Evolutionary conservation across 2,113 vertebrate species (phyloP).

Genomic region (Benitochromis conjunctus): DNA sequence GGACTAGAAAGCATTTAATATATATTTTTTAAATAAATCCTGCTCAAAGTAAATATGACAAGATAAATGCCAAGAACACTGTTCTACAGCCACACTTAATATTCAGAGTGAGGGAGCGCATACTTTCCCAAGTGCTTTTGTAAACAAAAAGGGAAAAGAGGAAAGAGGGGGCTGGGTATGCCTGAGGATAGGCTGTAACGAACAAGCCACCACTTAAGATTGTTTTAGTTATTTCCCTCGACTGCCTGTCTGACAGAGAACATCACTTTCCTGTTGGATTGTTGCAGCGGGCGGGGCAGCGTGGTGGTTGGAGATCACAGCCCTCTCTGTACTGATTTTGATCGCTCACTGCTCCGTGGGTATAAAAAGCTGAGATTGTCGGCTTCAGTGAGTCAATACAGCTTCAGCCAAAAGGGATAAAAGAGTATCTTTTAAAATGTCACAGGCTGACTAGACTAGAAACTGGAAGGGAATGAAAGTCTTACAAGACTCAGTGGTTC

Average conservation of each 20-base stretch:
- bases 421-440: slow-evolving; percentile 33
- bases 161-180: slow-evolving; percentile 34
- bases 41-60: background rate
- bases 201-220: slow-evolving; percentile 58
- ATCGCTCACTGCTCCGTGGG: slow-evolving; percentile 23
- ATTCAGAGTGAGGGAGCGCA: slow-evolving; percentile 33
- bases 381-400: slow-evolving; percentile 21
- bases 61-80: background rate
- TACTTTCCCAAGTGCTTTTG: slow-evolving; percentile 49
- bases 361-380: slow-evolving; percentile 41
- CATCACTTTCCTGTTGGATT: slow-evolving; percentile 62
- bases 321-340: slow-evolving; percentile 42
- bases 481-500: background rate
- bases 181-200: slow-evolving; percentile 43
- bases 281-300: slow-evolving; percentile 20
- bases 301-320: slow-evolving; percentile 17
- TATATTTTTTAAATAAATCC: background rate
- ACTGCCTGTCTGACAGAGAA: slow-evolving; percentile 51
- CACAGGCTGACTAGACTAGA: slow-evolving; percentile 1
- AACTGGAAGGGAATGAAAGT: slow-evolving; percentile 25
- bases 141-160: slow-evolving; percentile 44
- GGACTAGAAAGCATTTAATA: background rate
- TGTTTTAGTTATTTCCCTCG: slow-evolving; percentile 66
- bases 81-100: slow-evolving; percentile 1
- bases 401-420: slow-evolving; percentile 38